Percentiles rank a stretch among this genome's conserved stretches.
Conservation (phyloP, 2,113 vertebrate genomes). For the Synchiropus splendidus region DNA sequence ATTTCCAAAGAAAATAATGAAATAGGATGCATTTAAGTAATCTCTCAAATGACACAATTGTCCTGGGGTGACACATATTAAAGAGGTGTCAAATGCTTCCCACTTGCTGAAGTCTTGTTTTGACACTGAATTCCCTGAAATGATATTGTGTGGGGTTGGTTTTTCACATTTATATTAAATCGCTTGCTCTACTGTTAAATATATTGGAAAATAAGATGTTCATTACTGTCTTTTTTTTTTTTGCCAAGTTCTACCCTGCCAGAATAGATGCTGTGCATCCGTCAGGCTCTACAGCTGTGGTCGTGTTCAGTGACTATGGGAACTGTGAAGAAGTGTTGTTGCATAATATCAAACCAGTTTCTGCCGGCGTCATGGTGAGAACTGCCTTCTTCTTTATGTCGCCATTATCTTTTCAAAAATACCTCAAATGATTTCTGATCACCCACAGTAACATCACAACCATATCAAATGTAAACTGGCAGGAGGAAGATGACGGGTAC, state of each 20-base stretch:
- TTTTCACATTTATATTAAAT: too few relatives aligned
- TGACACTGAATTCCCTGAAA: too few relatives aligned
- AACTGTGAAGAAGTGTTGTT: conserved; percentile 98
- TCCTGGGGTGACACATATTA: too few relatives aligned
- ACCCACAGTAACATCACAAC: conserved; percentile 29
- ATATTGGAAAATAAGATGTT: conserved; percentile 3
- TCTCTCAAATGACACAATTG: too few relatives aligned
- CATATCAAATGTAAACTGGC: conserved; percentile 53
- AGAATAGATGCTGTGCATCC: conserved; percentile 94
- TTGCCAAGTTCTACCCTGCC: conserved; percentile 84
- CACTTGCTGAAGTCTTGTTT: too few relatives aligned
- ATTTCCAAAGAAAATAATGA: too few relatives aligned
- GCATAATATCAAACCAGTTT: conserved; percentile 85
- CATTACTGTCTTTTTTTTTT: not conserved
- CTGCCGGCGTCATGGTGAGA: conserved; percentile 82
- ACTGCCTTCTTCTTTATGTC: too few relatives aligned
- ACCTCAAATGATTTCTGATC: conserved; percentile 16
- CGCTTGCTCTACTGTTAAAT: too few relatives aligned
- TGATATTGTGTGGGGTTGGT: too few relatives aligned
- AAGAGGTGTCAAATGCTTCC: too few relatives aligned
- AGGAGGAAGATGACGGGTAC: conserved; percentile 87
- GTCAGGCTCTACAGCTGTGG: conserved; percentile 91
- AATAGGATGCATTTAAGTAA: too few relatives aligned
- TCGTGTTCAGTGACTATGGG: conserved; percentile 93
- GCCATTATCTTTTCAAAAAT: too few relatives aligned